phyloP scores from a whole-genome alignment of 2,888 invertebrate genomes.

The Drosophila subquinaria region DNA sequence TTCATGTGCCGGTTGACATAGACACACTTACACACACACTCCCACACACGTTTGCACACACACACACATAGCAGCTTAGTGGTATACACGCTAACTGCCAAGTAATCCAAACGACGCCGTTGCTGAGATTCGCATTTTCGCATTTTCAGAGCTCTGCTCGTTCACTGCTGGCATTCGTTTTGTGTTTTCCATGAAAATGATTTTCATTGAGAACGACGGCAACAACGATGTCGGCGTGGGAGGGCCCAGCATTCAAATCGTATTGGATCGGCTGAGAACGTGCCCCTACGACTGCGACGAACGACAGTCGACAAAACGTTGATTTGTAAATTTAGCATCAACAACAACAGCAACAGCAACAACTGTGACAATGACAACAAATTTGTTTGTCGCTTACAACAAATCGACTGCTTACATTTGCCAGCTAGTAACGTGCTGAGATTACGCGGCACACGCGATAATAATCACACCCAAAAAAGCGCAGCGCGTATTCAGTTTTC shows the following conservation, averaged over 20 bases:
- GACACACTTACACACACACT: conserved; percentile 22
- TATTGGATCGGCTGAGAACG: conserved; percentile 55
- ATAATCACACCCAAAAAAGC: conserved; percentile 45
- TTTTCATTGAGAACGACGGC: conserved; percentile 67
- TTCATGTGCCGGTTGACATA: conserved; percentile 54
- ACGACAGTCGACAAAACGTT: conserved; percentile 44
- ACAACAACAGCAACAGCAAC: conserved; percentile 19
- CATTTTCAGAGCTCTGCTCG: conserved; percentile 39
- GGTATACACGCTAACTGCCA: conserved; percentile 42
- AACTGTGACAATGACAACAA: conserved; percentile 60
- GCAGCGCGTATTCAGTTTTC: conserved; percentile 40
- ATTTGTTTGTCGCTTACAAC: conserved; percentile 59
- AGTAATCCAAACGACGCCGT: conserved; percentile 65
- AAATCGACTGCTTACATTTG: conserved; percentile 70
- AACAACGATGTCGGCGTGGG: conserved; percentile 43
- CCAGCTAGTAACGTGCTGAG: conserved; percentile 45
- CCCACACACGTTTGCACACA: conserved; percentile 9
- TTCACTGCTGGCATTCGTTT: conserved; percentile 39
- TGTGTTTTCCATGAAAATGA: conserved; percentile 68
- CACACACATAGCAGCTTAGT: conserved; percentile 12
- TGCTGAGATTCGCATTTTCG: conserved; percentile 62
- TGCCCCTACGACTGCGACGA: conserved; percentile 32
- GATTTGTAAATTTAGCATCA: conserved; percentile 56
- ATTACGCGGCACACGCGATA: conserved; percentile 58
- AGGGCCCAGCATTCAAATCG: conserved; percentile 37